These are phyloP conservation scores for Buphagus erythrorhynchus DNA, from an alignment of 2,797 vertebrate species.

Conservation along the genomic window DNA sequence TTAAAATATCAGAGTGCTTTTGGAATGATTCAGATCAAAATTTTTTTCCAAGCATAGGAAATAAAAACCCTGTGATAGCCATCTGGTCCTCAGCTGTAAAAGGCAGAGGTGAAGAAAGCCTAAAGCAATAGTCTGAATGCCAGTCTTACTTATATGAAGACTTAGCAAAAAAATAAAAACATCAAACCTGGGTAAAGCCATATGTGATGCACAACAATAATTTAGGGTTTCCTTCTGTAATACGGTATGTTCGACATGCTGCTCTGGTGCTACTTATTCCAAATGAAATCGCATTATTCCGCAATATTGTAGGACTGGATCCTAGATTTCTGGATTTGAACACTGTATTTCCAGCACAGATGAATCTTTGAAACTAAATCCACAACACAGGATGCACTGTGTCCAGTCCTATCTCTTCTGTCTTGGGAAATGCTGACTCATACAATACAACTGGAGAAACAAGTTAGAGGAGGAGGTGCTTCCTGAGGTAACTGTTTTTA, in stretches of 20 bases:
- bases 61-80: slow-evolving; percentile 1
- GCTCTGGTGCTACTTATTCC: neutral
- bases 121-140: neutral
- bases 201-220: neutral
- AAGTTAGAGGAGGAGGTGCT: neutral
- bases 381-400: neutral
- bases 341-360: neutral
- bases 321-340: neutral
- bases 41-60: slow-evolving; percentile 3
- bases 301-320: neutral
- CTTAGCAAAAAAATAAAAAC: neutral
- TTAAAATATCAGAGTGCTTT: slow-evolving; percentile 13
- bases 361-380: neutral
- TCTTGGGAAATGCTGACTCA: neutral
- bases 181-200: neutral
- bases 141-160: neutral
- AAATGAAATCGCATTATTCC: neutral
- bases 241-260: neutral
- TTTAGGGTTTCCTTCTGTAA: neutral
- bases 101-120: slow-evolving; percentile 44
- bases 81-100: slow-evolving; percentile 47
- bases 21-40: slow-evolving; percentile 2
- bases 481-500: neutral
- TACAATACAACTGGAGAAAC: neutral
- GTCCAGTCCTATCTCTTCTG: neutral